phyloP scores from a whole-genome alignment of 2,888 invertebrate genomes.

The Chrysolina americana region DNA sequence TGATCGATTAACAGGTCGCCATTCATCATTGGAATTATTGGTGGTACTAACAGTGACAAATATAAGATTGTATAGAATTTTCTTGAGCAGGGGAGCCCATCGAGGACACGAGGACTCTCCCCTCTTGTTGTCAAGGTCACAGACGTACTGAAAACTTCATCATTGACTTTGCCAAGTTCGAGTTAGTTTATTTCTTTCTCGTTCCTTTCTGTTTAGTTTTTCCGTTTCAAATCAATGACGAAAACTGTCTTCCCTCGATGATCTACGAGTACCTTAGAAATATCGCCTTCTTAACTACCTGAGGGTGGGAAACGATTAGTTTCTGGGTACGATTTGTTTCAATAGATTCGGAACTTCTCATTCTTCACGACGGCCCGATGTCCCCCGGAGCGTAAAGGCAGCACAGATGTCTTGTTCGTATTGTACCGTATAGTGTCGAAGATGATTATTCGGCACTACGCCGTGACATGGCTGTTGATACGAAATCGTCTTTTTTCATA shows the following conservation, averaged over 20 bases:
- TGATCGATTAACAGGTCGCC: no score
- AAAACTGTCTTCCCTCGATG: slow-evolving; percentile 7
- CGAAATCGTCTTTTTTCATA: background rate
- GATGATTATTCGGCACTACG: slow-evolving; percentile 14
- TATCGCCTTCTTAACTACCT: slow-evolving; percentile 7
- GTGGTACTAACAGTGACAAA: no score
- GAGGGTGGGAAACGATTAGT: slow-evolving; percentile 17
- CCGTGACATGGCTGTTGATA: background rate
- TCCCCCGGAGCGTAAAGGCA: slow-evolving; percentile 20
- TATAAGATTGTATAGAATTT: no score
- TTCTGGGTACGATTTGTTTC: slow-evolving; percentile 19
- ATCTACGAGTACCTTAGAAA: slow-evolving; percentile 2
- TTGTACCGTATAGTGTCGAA: slow-evolving; percentile 6
- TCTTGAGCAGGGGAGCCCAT: no score
- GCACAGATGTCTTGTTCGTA: slow-evolving; percentile 18
- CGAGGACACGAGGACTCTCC: no score
- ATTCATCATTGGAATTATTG: no score
- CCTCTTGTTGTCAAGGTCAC: no score
- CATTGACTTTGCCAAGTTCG: no score
- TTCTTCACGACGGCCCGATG: slow-evolving; percentile 16
- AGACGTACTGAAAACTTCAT: no score
- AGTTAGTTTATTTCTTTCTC: background rate
- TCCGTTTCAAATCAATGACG: background rate
- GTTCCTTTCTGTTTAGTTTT: background rate
- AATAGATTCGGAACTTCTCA: slow-evolving; percentile 7